Evolutionary conservation across 2,888 invertebrate species (phyloP).

Genomic region (Scaptomyza reducta): DNA sequence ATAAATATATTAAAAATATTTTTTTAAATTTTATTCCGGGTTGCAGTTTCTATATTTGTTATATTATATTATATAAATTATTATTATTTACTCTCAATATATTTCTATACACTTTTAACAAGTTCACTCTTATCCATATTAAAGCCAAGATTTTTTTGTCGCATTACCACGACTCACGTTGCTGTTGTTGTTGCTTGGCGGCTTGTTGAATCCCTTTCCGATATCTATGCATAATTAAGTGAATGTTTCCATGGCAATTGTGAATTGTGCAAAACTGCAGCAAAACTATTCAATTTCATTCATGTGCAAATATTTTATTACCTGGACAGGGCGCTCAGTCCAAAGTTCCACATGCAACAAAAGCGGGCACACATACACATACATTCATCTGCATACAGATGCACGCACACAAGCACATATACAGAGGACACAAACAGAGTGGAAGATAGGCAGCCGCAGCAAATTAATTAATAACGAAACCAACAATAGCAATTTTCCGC

Average conservation of each 20-base stretch:
- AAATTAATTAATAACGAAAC: constrained; percentile 77
- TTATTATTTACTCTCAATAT: no score
- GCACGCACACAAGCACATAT: constrained; percentile 9
- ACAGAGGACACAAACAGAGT: constrained; percentile 10
- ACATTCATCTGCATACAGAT: neutral
- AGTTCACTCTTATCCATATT: neutral
- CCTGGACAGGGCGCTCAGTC: constrained; percentile 35
- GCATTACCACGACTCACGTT: neutral
- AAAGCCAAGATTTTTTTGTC: constrained; percentile 20
- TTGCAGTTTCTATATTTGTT: no score
- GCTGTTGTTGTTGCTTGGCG: neutral
- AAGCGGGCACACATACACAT: constrained; percentile 7
- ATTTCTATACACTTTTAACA: no score
- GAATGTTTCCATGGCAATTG: constrained; percentile 59
- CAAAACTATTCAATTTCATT: constrained; percentile 75
- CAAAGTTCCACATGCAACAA: constrained; percentile 10
- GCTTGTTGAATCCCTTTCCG: neutral
- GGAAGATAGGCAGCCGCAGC: constrained; percentile 53
- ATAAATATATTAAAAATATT: no score
- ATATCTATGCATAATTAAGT: constrained; percentile 53
- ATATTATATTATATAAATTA: no score
- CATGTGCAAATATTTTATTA: constrained; percentile 76
- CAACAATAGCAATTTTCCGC: constrained; percentile 79
- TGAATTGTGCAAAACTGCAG: constrained; percentile 72
- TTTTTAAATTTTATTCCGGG: no score